Evolutionary conservation across 2,797 vertebrate genomes (phyloP), one percentile per base, ranked within the genome.

Genomic region (Coccyzus lansbergi): DNA sequence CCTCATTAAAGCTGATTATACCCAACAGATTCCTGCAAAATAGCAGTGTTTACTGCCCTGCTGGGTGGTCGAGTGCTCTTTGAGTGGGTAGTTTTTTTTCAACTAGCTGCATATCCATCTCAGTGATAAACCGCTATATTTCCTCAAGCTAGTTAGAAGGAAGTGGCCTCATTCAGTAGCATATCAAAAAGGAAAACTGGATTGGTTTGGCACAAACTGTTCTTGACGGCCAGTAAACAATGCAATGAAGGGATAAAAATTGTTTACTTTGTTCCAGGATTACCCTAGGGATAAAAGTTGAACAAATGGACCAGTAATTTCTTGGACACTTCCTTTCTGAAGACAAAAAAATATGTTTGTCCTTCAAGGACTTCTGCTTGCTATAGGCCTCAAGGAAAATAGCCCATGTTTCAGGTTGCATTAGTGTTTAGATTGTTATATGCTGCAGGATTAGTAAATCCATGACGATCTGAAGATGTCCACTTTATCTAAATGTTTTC

Each of bases 341-440:
- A 80, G 29, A 38, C 7, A 63, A 63, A 28, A 28, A 7, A 9
- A 15, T 6, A 22, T 44, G 55, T 44, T 59, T 67, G 31, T 52
- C 31, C 29, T 49, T 81, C 25, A 4, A 62, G 48, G 20, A 26
- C 16, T 53, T 8, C 40, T 58, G 5, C 82, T 88, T 82, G 62
- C 46, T 59, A 7, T n/a, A 38, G 25, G 15, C 40, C 34, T 80
- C 24, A 16, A 68, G 74, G 40, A 31, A 44, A 68, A 28, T 21
- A 34, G 21, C 44, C 31, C 0, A 1, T 0, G 2, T 53, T 92
- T 18, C 38, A 46, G n/a, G 20, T n/a, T 38, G 5, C 13, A 10
- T 49, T 14, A n/a, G 42, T 22, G n/a, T 21, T 75, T 5, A 78
- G 34, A 29, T 52, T 0, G 0, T 83, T 49, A 33, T 0, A 0